Evolutionary conservation across 2,797 vertebrate species (phyloP).

Genomic region (Petrocephalus sullivani): DNA sequence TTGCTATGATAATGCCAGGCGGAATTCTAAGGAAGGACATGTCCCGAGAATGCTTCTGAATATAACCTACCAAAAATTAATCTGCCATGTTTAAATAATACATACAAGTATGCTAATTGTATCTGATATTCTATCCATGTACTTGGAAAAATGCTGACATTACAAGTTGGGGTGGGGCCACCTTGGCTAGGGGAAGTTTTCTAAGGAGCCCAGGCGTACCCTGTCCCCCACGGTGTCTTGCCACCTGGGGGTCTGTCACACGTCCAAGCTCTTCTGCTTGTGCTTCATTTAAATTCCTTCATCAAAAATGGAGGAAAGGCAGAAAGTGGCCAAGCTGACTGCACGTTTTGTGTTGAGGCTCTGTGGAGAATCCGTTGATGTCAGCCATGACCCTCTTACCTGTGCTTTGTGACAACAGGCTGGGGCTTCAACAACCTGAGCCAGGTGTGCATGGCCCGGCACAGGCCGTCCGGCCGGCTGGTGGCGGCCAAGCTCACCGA

Average conservation of each 20-base stretch:
- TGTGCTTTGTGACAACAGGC: constrained; percentile 59
- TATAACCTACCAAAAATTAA: background rate
- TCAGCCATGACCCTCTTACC: background rate
- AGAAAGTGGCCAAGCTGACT: background rate
- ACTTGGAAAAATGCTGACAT: background rate
- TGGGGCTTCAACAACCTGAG: constrained; percentile 87
- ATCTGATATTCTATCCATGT: background rate
- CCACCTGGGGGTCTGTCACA: background rate
- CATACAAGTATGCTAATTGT: background rate
- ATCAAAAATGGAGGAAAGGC: background rate
- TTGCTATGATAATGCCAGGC: background rate
- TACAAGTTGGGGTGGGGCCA: background rate
- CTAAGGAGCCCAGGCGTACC: background rate
- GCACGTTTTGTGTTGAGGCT: background rate
- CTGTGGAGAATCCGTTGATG: background rate
- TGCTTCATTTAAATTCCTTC: background rate
- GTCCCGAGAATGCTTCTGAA: background rate
- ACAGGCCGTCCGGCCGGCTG: constrained; percentile 76
- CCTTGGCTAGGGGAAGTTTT: background rate
- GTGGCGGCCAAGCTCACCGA: constrained; percentile 88
- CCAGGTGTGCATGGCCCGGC: constrained; percentile 82
- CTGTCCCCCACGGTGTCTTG: background rate
- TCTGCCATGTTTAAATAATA: background rate
- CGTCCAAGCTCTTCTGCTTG: background rate
- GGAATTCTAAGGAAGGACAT: background rate